Conservation (phyloP, 2,888 invertebrate species). For the Rhagophthalmus giganteus region DNA sequence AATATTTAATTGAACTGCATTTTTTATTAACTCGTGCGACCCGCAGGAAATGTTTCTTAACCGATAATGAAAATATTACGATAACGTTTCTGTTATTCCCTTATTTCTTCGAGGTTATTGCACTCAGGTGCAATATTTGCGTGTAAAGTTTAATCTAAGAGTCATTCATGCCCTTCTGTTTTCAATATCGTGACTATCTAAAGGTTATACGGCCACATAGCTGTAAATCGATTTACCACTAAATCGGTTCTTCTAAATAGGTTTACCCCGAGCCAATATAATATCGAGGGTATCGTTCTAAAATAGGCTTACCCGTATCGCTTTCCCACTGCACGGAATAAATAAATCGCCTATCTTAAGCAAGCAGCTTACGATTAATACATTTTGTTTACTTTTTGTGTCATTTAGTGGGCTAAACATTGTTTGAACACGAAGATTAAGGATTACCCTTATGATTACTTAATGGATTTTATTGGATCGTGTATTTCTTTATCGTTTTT, state of each 20-base stretch:
- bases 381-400: conserved; percentile 6
- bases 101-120: no score
- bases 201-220: conserved; percentile 24
- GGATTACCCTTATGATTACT: neutral
- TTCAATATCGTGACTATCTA: conserved; percentile 27
- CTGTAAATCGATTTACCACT: conserved; percentile 30
- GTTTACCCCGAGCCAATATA: conserved; percentile 22
- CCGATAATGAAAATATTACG: no score
- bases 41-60: no score
- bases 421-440: neutral
- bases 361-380: conserved; percentile 14
- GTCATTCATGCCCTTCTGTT: conserved; percentile 17
- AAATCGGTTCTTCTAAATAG: conserved; percentile 27
- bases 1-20: no score
- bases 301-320: conserved; percentile 22
- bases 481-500: neutral
- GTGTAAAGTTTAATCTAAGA: conserved; percentile 16
- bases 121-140: neutral
- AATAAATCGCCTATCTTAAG: conserved; percentile 22
- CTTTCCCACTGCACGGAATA: conserved; percentile 15
- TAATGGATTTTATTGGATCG: neutral
- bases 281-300: conserved; percentile 20
- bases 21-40: no score
- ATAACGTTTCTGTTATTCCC: no score
- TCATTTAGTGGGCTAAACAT: neutral